Percentiles rank a stretch among this genome's conserved stretches.
These are phyloP conservation scores for Cybosia mesomella DNA, from an alignment of 2,888 invertebrate species.

Conservation along the genomic window DNA sequence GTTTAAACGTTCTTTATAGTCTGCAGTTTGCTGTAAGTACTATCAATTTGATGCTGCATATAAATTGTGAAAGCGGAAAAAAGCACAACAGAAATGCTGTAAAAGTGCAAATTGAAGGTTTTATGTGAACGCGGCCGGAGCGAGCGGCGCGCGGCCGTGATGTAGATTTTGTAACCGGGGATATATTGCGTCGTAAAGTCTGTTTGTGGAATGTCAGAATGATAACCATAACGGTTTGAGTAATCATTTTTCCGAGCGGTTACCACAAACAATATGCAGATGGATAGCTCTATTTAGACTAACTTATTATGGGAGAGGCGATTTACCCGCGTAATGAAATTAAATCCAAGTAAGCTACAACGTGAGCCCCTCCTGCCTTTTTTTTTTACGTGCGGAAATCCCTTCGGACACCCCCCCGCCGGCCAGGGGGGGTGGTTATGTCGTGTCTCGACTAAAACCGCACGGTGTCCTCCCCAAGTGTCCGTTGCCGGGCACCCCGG, in stretches of 20 bases:
- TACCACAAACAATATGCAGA: not conserved
- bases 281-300: not conserved
- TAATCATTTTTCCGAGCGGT: not conserved
- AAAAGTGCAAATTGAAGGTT: constrained; percentile 8
- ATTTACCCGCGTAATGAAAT: not conserved
- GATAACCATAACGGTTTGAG: not conserved
- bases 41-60: constrained; percentile 4
- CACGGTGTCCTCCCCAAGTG: too few relatives aligned
- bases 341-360: not conserved
- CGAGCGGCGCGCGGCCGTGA: not conserved
- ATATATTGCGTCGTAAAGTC: constrained; percentile 4
- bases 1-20: not conserved
- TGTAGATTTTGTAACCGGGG: too few relatives aligned
- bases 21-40: not conserved
- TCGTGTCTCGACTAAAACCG: too few relatives aligned
- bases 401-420: too few relatives aligned
- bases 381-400: too few relatives aligned
- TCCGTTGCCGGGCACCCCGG: too few relatives aligned
- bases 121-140: not conserved
- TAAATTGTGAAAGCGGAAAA: not conserved
- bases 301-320: not conserved
- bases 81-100: constrained; percentile 6
- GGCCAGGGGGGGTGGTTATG: too few relatives aligned
- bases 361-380: too few relatives aligned
- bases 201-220: not conserved